Evolutionary conservation across 2,113 vertebrate species (phyloP).

Genomic region (Ciconia maguari): DNA sequence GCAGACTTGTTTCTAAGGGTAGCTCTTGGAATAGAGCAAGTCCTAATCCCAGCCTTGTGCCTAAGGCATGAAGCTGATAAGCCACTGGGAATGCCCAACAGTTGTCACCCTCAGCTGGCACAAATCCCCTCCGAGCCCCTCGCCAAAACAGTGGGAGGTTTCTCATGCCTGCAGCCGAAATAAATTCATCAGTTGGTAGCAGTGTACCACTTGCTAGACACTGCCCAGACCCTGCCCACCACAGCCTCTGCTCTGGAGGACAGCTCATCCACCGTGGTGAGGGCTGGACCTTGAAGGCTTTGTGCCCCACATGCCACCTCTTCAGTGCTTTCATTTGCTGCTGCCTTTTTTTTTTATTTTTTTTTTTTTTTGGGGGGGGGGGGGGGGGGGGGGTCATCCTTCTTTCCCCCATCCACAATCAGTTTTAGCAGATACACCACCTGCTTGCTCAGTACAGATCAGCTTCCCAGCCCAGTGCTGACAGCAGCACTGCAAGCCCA

Average conservation of each 20-base stretch:
- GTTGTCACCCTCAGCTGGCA: conserved; percentile 26
- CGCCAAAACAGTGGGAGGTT: neutral
- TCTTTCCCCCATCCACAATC: neutral
- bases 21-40: neutral
- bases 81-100: conserved; percentile 24
- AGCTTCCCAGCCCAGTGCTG: neutral
- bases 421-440: neutral
- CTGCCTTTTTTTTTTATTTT: neutral
- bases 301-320: neutral
- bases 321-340: neutral
- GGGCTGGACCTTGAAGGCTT: neutral
- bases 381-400: neutral
- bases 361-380: too few species aligned
- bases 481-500: neutral
- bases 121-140: neutral
- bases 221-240: neutral
- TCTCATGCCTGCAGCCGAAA: neutral
- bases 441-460: neutral
- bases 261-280: neutral
- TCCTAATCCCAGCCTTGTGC: neutral
- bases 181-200: neutral
- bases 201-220: neutral
- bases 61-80: conserved; percentile 2
- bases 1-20: neutral
- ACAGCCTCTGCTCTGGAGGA: neutral